These are phyloP conservation scores for Xiphophorus hellerii DNA, from an alignment of 2,113 vertebrate genomes.

Conservation along the genomic window DNA sequence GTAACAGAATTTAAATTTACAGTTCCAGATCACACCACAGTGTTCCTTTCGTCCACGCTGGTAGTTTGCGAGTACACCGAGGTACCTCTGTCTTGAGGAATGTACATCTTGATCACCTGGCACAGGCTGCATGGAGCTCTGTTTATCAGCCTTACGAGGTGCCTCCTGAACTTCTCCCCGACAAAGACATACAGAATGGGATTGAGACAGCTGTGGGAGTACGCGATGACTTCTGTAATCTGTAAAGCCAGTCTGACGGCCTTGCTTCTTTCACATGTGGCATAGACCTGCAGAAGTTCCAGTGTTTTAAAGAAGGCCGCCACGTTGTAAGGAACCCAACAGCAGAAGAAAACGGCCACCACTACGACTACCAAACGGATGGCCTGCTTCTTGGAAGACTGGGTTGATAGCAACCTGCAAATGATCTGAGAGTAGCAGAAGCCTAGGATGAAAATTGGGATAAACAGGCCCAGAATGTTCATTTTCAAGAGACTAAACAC, in stretches of 20 bases:
- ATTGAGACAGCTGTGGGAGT: conserved; percentile 80
- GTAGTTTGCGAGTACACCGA: conserved; percentile 71
- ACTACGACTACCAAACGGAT: conserved; percentile 70
- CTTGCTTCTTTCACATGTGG: conserved; percentile 60
- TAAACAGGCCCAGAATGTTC: conserved; percentile 72
- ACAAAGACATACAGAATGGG: conserved; percentile 81
- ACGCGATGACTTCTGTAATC: conserved; percentile 71
- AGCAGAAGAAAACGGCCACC: conserved; percentile 74
- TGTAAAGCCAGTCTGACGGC: conserved; percentile 51
- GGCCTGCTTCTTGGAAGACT: conserved; percentile 65
- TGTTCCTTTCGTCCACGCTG: conserved; percentile 68
- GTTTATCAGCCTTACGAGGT: conserved; percentile 65
- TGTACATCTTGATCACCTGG: conserved; percentile 56
- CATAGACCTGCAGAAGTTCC: background rate
- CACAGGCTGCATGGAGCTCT: conserved; percentile 59
- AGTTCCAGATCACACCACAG: conserved; percentile 41
- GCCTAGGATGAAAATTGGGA: conserved; percentile 64
- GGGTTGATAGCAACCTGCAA: conserved; percentile 49
- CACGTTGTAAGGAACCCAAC: conserved; percentile 80
- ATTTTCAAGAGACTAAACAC: conserved; percentile 67
- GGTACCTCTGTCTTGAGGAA: conserved; percentile 48
- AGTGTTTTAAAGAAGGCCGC: conserved; percentile 54
- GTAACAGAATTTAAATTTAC: background rate
- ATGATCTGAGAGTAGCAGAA: conserved; percentile 79
- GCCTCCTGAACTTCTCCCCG: conserved; percentile 76